Evolutionary conservation across 2,888 invertebrate species (phyloP), one percentile per base, ranked within the genome.

Genomic region (Aporophyla lueneburgensis): DNA sequence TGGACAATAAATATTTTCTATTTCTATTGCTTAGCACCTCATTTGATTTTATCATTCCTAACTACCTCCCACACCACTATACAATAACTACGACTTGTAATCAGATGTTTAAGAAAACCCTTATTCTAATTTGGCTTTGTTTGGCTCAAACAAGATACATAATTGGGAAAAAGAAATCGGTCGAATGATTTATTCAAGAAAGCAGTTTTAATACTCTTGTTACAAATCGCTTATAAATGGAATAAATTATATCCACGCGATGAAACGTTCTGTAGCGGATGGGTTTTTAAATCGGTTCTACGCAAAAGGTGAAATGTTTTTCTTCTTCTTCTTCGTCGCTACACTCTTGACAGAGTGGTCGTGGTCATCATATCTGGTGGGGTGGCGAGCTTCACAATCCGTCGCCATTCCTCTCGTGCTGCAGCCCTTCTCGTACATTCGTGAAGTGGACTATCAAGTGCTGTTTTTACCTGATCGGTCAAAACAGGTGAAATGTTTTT

Each of bases 201-300:
- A 51, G 16, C 49, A 51, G 19, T 51, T 51, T 43, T 43, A 19
- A 40, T 24, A 54, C 54, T 12, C 3, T 59, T 67, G 16, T 80
- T 67, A 43, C 76, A 81, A 81, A 69, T 66, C 65, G 46, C 27
- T 71, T 66, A 69, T 53, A 40, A 71, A 51, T 63, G 49, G n/a
- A 40, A 65, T 33, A 33, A 1, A 33, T 63, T 49, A 49, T 19
- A 40, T 65, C 51, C n/a, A 21, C 40, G 43, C 14, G 19, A 43
- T 51, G 40, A 24, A 53, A 43, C 24, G 40, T 40, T 53, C 51
- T 24, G 16, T 58, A 58, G 24, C 19, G 27, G 16, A 19, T 0
- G 9, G 27, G 16, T 7, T 58, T 58, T 27, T 9, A 27, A 58
- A 58, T 27, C 5, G 14, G n/a, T 56, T 56, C 10, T 14, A 12